Evolutionary conservation across 2,113 vertebrate species (phyloP).

Genomic region (Rousettus leschenaultii): DNA sequence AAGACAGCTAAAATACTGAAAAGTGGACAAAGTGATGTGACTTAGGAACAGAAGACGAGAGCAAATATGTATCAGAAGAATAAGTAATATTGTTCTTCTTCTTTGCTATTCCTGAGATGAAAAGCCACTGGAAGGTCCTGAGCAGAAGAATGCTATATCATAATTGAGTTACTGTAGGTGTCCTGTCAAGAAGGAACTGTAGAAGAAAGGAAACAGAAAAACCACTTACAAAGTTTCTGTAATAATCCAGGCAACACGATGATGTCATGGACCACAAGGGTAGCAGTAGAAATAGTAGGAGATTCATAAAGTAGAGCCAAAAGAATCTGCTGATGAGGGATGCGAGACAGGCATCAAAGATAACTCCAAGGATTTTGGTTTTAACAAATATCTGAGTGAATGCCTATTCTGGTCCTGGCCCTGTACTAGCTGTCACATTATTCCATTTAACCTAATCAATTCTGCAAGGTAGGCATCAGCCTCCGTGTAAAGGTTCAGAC

Average conservation of each 20-base stretch:
- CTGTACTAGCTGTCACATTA: not conserved
- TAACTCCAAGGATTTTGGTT: not conserved
- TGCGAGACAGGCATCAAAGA: not conserved
- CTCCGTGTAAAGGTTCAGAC: not conserved
- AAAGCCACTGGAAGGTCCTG: not conserved
- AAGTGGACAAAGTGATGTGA: not conserved
- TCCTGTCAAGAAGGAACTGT: not conserved
- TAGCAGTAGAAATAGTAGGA: not conserved
- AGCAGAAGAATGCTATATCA: not conserved
- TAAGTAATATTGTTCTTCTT: not conserved
- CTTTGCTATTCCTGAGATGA: not conserved
- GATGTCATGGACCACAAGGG: not conserved
- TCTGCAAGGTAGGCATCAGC: not conserved
- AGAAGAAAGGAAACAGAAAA: not conserved
- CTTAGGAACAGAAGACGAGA: not conserved
- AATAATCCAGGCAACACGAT: not conserved
- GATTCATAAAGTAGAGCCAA: not conserved
- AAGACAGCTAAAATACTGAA: not conserved
- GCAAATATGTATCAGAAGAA: not conserved
- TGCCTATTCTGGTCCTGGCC: not conserved
- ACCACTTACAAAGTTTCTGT: not conserved
- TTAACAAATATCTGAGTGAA: not conserved
- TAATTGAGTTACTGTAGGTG: not conserved
- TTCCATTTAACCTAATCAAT: not conserved
- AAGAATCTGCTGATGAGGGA: not conserved